Base-by-base conservation (phyloP, 2,113 vertebrate species). In the Polypterus bichir region DNA sequence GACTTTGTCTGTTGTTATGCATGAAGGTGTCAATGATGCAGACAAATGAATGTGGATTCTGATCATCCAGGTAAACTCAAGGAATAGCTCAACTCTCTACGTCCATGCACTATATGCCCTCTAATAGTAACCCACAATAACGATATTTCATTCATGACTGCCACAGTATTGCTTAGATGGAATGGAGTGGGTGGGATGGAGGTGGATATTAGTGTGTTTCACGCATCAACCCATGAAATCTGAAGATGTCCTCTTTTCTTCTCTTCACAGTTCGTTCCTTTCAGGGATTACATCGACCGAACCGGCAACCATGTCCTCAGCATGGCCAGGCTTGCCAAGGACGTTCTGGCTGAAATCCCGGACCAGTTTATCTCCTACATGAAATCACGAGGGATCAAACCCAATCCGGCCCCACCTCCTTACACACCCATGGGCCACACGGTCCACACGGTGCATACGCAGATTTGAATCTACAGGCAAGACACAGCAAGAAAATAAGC, bases 331-430 rank as follows among this genome's bases (percentile, higher is more conserved):
- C 81, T 96, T 51, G 93, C 91, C 49, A 91, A 91, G 10, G 92
- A 94, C 1, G 92, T 96, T 63, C 86, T 96, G 62, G 92, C 92
- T 0, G 92, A 96, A 80, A 93, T 96, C 68, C 92, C 92, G 0
- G 91, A 96, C 69, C 92, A 96, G 79, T 89, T 94, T 69, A 89
- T 94, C 74, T 94, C 91, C 65, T 96, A 93, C 81, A 96, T 96
- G 92, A 92, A 92, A 77, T 87, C 71, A 55, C 76, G 68, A 7
- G 82, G 89, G 68, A 88, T 85, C 85, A 91, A 71, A 71, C 89
- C 82, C 60, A 91, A 75, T 70, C 90, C 83, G 0, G 84, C 71
- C 0, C 85, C 74, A 5, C 92, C 83, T 49, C 86, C 67, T 1
- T 89, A 90, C 73, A 88, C 84, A 4, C 82, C 86, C 0, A 72